A percentile compares a stretch with the other conserved stretches of the same genome.
Conservation (phyloP, 2,113 vertebrate species). For the Laterallus jamaicensis region DNA sequence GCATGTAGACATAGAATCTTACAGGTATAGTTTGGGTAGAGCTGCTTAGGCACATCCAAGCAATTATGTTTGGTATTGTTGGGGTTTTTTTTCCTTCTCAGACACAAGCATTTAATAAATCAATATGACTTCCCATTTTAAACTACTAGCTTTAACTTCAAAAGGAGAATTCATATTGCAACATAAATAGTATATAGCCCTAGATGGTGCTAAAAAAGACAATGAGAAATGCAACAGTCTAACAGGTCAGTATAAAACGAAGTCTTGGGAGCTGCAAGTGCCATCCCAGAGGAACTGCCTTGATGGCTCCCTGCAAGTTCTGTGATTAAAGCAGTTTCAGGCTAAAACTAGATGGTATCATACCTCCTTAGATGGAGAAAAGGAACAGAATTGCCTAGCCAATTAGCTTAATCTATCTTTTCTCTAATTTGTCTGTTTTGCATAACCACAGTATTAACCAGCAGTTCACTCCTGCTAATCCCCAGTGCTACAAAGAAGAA, state of each 20-base stretch:
- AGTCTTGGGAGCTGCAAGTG: background rate
- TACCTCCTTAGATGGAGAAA: background rate
- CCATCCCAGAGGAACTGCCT: background rate
- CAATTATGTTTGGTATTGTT: background rate
- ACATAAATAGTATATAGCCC: background rate
- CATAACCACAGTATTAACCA: conserved; percentile 20
- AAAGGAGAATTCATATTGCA: background rate
- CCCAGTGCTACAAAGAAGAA: background rate
- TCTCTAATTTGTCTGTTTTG: conserved; percentile 31
- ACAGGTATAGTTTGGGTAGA: background rate
- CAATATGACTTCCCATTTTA: background rate
- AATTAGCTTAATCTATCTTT: conserved; percentile 48
- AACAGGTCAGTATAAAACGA: background rate
- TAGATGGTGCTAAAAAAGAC: background rate
- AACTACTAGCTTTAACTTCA: background rate
- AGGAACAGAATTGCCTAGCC: background rate
- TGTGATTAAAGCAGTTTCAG: background rate
- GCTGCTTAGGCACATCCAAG: background rate
- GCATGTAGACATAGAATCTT: background rate
- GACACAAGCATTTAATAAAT: background rate
- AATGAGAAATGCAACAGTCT: background rate
- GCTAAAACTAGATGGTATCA: conserved; percentile 6
- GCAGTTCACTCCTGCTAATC: background rate
- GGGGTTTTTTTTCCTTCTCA: background rate
- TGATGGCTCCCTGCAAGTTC: background rate